Evolutionary conservation across 2,113 vertebrate genomes (phyloP), one percentile per base, ranked within the genome.

Genomic region (Zapus hudsonius): DNA sequence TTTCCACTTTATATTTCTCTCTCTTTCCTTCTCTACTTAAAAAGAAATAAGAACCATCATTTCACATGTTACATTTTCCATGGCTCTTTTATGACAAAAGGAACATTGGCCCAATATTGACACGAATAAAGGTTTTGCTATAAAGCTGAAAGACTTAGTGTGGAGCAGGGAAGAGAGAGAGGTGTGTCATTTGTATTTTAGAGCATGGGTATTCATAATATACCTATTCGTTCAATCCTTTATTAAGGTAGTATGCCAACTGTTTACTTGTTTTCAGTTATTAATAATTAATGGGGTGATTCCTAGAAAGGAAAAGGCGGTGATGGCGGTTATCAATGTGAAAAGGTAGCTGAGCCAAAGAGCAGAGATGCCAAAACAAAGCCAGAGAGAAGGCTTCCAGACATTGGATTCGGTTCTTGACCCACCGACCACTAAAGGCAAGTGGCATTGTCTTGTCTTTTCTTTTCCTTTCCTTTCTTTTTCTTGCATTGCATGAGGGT

Each of bases 1-100:
- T 55, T 96, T 95, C 95, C 78, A 88, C 78, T 59, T 76, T 74
- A 73, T 0, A n/a, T n/a, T n/a, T n/a, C 84, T 96, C 29, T 2
- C 19, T 23, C 42, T 52, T 66, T 81, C 44, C 44, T 23, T 66
- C 17, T 82, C 33, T 23, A 27, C 8, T 70, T 81, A 57, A 42
- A 70, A 87, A 92, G 74, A 55, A 13, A 27, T 29, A 91, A 31
- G 12, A 38, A 9, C 72, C 29, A 44, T 64, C 10, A 52, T 84
- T 55, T 74, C 15, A 22, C 44, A 63, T 69, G 23, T 78, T 47
- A 31, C 29, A 33, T 11, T 89, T 78, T 63, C 16, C 10, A 36
- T 36, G 20, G n/a, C n/a, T 9, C 55, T 90, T 66, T 59, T 4
- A 29, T 20, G 19, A 38, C 9, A 64, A 86, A 84, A 57, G 8